These are phyloP conservation scores for Antigone vipio DNA, from an alignment of 2,113 vertebrate genomes.

Conservation along the genomic window DNA sequence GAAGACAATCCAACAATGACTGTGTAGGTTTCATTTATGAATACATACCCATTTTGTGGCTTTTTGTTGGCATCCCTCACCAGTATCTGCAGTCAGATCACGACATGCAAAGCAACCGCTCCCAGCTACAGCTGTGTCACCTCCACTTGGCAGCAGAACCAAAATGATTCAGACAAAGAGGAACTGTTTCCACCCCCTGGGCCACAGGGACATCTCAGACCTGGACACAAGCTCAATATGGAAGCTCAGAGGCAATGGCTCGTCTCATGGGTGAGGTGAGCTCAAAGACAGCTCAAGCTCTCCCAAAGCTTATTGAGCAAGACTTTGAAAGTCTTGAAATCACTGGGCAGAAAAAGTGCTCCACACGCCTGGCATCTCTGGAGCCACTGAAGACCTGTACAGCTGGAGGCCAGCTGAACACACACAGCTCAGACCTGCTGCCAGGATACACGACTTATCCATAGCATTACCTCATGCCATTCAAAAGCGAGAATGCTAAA, in stretches of 20 bases:
- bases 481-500: background rate
- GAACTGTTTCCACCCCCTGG: background rate
- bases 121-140: background rate
- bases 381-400: background rate
- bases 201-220: background rate
- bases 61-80: background rate
- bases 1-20: background rate
- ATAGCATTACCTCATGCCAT: background rate
- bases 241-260: background rate
- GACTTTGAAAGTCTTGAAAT: background rate
- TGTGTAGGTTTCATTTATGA: rapidly evolving
- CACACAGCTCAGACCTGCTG: background rate
- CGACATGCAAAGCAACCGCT: background rate
- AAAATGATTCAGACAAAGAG: background rate
- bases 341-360: background rate
- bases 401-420: background rate
- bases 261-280: background rate
- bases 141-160: background rate
- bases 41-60: background rate
- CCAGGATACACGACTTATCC: background rate
- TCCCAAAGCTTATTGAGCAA: background rate
- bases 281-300: background rate
- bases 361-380: background rate
- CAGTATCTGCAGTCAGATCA: background rate
- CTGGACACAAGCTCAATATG: background rate